A percentile compares a stretch with the other conserved stretches of the same genome.
Evolutionary conservation across 2,113 vertebrate genomes (phyloP).

Genomic region (Rousettus leschenaultii): DNA sequence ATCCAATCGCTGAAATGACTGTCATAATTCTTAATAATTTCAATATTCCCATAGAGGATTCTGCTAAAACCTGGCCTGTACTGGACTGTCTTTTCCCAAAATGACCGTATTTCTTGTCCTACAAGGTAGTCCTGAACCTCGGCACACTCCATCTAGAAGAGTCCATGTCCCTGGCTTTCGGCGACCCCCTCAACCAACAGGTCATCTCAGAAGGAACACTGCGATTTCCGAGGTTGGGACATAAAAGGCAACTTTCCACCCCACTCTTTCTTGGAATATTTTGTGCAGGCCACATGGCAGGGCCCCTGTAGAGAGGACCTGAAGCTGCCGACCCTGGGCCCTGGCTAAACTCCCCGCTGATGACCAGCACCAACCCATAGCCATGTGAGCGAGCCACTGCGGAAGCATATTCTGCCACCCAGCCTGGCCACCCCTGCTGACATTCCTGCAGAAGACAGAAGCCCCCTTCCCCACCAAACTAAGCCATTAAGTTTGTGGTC

Average conservation of each 20-base stretch:
- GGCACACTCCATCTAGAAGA: not conserved
- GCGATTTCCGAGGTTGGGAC: not conserved
- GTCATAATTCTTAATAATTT: not conserved
- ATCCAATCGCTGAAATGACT: not conserved
- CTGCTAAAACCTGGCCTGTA: not conserved
- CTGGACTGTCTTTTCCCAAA: not conserved
- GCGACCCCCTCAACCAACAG: not conserved
- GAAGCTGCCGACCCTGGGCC: not conserved
- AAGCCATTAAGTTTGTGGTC: not conserved
- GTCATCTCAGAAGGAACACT: not conserved
- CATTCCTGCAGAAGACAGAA: not conserved
- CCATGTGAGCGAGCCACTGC: not conserved
- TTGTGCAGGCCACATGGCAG: not conserved
- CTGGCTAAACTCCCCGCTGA: not conserved
- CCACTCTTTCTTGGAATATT: not conserved
- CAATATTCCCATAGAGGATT: not conserved
- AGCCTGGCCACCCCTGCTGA: not conserved
- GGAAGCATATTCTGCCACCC: not conserved
- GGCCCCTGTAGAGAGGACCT: not conserved
- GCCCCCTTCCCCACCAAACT: not conserved
- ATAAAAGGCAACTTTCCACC: not conserved
- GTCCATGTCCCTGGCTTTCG: not conserved
- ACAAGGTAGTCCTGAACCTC: not conserved
- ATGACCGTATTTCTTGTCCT: not conserved
- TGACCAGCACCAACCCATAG: not conserved